Evolutionary conservation across 2,888 invertebrate genomes (phyloP).

Genomic region (Mantis religiosa): DNA sequence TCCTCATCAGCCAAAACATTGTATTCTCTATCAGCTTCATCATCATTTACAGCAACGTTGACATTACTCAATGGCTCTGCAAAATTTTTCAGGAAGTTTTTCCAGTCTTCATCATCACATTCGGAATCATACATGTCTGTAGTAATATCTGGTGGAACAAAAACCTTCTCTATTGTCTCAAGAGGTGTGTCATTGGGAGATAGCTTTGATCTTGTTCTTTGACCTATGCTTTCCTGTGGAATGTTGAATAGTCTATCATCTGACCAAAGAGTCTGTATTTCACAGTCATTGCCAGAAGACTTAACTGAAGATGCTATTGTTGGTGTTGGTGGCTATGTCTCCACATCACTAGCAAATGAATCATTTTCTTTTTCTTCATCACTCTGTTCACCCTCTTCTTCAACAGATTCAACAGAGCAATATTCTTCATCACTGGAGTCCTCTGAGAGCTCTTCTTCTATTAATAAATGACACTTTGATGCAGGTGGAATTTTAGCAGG

Average conservation of each 20-base stretch:
- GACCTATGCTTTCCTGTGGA: slow-evolving; percentile 72
- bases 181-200: slow-evolving; percentile 78
- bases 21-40: too few relatives aligned
- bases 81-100: too few relatives aligned
- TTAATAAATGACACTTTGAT: slow-evolving; percentile 62
- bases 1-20: too few relatives aligned
- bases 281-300: slow-evolving; percentile 34
- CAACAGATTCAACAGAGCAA: slow-evolving; percentile 64
- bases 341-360: too few relatives aligned
- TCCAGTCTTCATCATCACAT: too few relatives aligned
- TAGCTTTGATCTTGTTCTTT: slow-evolving; percentile 82
- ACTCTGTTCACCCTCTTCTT: slow-evolving; percentile 48
- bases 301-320: too few relatives aligned
- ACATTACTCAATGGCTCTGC: too few relatives aligned
- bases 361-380: too few relatives aligned
- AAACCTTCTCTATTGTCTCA: slow-evolving; percentile 81
- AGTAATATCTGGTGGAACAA: slow-evolving; percentile 87
- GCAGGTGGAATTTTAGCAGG: slow-evolving; percentile 47
- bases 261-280: slow-evolving; percentile 47
- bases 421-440: slow-evolving; percentile 83
- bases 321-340: too few relatives aligned
- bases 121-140: slow-evolving; percentile 73
- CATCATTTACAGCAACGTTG: too few relatives aligned
- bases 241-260: slow-evolving; percentile 70
- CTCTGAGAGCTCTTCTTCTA: slow-evolving; percentile 68